These are phyloP conservation scores for Halictus ligatus DNA, from an alignment of 2,888 invertebrate genomes.

Conservation along the genomic window DNA sequence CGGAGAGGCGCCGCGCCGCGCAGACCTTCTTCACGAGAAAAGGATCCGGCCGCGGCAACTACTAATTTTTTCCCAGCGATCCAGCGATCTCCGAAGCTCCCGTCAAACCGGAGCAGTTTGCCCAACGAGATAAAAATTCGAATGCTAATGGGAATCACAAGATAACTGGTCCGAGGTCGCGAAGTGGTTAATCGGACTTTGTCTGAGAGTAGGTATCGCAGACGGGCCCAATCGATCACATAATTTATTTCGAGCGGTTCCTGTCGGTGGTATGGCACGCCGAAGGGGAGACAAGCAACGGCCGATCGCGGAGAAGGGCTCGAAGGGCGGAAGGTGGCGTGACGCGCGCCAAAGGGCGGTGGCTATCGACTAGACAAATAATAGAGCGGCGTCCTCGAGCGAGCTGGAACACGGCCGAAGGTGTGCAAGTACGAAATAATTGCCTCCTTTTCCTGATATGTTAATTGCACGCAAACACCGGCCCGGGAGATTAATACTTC, in stretches of 20 bases:
- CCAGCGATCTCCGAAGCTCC: neutral
- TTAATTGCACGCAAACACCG: slow-evolving; percentile 77
- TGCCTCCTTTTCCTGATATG: slow-evolving; percentile 66
- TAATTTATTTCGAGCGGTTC: slow-evolving; percentile 22
- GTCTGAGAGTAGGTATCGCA: neutral
- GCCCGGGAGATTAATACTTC: slow-evolving; percentile 74
- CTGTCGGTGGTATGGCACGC: neutral
- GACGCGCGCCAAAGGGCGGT: slow-evolving; percentile 60
- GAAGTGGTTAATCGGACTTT: neutral
- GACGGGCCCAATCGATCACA: neutral
- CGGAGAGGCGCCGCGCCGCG: neutral
- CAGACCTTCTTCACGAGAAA: neutral
- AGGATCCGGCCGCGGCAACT: neutral
- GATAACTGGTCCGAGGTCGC: no score
- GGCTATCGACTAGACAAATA: slow-evolving; percentile 72
- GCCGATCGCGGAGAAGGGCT: slow-evolving; percentile 34
- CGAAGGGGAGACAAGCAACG: slow-evolving; percentile 20
- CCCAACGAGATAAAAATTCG: neutral
- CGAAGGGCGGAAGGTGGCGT: slow-evolving; percentile 55
- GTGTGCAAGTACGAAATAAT: slow-evolving; percentile 50
- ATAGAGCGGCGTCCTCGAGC: slow-evolving; percentile 65
- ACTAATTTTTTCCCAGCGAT: neutral
- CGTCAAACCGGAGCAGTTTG: neutral
- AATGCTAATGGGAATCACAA: neutral
- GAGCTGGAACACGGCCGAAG: slow-evolving; percentile 24